Conservation (phyloP, 2,888 invertebrate genomes). For the Congeria kusceri region DNA sequence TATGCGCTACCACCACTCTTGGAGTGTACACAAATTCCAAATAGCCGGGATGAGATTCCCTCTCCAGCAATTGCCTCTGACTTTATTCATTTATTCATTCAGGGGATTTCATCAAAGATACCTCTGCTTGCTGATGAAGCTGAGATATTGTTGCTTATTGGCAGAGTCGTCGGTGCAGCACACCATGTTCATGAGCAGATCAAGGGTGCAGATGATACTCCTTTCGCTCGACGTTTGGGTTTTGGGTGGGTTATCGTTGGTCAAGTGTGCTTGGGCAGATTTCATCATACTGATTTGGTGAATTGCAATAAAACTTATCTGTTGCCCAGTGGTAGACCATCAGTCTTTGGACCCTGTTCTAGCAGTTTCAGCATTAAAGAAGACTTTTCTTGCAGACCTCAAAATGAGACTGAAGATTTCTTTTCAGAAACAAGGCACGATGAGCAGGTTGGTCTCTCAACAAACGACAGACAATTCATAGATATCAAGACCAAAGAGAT, state of each 20-base stretch:
- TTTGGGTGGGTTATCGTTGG: conserved; percentile 53
- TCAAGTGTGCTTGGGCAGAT: conserved; percentile 52
- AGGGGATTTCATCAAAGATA: conserved; percentile 26
- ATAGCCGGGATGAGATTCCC: conserved; percentile 37
- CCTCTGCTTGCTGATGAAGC: conserved; percentile 22
- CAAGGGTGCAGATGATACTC: conserved; percentile 14
- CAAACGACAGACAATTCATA: not conserved
- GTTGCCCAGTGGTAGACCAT: conserved; percentile 5
- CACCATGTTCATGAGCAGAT: conserved; percentile 54
- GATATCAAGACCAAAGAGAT: conserved; percentile 22
- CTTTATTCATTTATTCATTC: conserved; percentile 31
- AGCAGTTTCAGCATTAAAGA: conserved; percentile 20
- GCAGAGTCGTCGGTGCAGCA: conserved; percentile 27
- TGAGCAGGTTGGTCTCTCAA: not conserved
- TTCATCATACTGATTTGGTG: conserved; percentile 31
- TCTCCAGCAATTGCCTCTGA: conserved; percentile 40
- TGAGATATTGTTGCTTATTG: conserved; percentile 45
- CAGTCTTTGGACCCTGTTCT: conserved; percentile 22
- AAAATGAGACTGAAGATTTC: not conserved
- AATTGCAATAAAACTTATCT: conserved; percentile 37
- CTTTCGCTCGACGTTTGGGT: conserved; percentile 38
- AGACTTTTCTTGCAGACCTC: not conserved
- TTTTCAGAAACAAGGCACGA: conserved; percentile 23
- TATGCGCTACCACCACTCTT: conserved; percentile 14
- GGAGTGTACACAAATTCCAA: conserved; percentile 29